A percentile compares a stretch with the other conserved stretches of the same genome.
These are phyloP conservation scores for Seriola rivoliana DNA, from an alignment of 2,113 vertebrate genomes.

Conservation along the genomic window DNA sequence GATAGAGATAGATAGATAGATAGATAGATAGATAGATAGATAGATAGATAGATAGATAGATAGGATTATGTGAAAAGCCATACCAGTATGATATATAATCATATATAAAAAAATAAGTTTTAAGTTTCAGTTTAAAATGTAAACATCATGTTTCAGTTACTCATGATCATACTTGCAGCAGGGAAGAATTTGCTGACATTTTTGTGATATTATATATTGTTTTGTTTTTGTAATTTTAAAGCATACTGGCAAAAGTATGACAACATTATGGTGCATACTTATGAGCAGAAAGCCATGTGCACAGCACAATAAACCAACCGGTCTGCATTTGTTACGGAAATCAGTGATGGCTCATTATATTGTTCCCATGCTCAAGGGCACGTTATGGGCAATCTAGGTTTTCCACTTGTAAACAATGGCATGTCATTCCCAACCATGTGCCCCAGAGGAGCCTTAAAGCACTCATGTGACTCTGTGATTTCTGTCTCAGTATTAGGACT, in stretches of 20 bases:
- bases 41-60: too few species aligned
- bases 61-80: background rate
- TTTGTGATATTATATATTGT: background rate
- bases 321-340: constrained; percentile 51
- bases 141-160: background rate
- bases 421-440: constrained; percentile 73
- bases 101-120: background rate
- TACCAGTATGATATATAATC: too few species aligned
- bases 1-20: too few species aligned
- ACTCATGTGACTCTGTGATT: constrained; percentile 78
- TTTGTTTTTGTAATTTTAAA: background rate
- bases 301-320: constrained; percentile 40
- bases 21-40: too few species aligned
- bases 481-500: constrained; percentile 86
- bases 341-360: constrained; percentile 62
- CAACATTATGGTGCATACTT: background rate
- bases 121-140: background rate
- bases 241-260: background rate
- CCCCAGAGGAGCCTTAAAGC: constrained; percentile 59
- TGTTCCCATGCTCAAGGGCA: constrained; percentile 72
- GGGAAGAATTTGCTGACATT: background rate
- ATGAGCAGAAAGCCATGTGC: constrained; percentile 29
- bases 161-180: background rate
- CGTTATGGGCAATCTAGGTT: constrained; percentile 71
- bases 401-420: constrained; percentile 70